phyloP scores from a whole-genome alignment of 2,113 vertebrate species.

The Carassius gibelio region DNA sequence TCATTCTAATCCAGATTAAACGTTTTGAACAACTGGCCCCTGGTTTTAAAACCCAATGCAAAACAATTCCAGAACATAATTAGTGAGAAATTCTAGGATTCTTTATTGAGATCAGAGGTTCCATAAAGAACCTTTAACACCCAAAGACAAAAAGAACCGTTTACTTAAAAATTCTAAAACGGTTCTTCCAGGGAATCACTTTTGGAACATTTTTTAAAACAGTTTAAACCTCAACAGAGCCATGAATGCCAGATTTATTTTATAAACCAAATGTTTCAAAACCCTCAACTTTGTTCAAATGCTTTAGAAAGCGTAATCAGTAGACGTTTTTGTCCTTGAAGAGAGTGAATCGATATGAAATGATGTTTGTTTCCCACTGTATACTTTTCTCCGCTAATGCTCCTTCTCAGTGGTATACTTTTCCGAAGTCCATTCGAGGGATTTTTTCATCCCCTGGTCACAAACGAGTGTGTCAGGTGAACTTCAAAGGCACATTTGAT shows the following conservation, averaged over 20 bases:
- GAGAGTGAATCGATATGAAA: constrained; percentile 17
- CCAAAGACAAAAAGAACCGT: no score
- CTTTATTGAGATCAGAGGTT: no score
- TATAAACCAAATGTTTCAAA: not conserved
- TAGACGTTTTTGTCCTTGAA: not conserved
- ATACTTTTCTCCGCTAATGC: not conserved
- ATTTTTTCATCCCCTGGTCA: constrained; percentile 1
- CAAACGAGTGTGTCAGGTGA: constrained; percentile 16
- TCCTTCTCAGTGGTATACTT: not conserved
- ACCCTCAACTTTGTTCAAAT: not conserved
- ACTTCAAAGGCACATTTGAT: constrained; percentile 27
- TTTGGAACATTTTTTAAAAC: not conserved
- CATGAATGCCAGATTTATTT: not conserved
- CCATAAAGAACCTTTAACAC: no score
- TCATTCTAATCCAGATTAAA: no score
- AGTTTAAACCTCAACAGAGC: not conserved
- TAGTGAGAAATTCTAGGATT: no score
- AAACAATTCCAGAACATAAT: no score
- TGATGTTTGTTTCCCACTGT: constrained; percentile 13
- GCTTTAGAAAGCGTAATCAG: not conserved
- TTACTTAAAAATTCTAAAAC: no score
- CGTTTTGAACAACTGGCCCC: no score
- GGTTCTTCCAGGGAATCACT: no score
- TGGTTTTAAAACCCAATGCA: no score
- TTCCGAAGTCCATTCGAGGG: not conserved